phyloP scores from a whole-genome alignment of 2,113 vertebrate species.

The Cottus gobio region DNA sequence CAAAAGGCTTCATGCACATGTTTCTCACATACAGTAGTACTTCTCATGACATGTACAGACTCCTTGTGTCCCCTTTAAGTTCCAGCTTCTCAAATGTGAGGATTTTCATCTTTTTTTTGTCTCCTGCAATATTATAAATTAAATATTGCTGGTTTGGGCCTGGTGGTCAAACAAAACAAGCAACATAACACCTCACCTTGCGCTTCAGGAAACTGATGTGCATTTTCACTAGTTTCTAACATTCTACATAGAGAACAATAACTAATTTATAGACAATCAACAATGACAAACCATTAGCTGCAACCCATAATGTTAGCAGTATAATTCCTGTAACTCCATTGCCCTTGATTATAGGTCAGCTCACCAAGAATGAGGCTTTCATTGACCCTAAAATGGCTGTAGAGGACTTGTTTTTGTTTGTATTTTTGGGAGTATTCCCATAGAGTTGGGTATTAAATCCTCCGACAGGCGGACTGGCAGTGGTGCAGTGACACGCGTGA shows the following conservation, averaged over 20 bases:
- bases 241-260: not conserved
- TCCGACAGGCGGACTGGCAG: slow-evolving; percentile 44
- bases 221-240: not conserved
- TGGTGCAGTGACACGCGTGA: slow-evolving; percentile 25
- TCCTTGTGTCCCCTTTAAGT: not conserved
- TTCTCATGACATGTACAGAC: too few relatives aligned
- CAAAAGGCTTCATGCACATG: not conserved
- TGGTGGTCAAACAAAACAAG: not conserved
- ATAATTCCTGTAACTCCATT: not conserved
- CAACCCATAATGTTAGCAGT: not conserved
- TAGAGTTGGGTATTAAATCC: slow-evolving; percentile 20
- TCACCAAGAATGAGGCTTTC: not conserved
- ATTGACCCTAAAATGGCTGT: not conserved
- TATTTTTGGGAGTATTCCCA: slow-evolving; percentile 6
- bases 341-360: not conserved
- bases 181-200: not conserved
- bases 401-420: not conserved
- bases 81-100: not conserved
- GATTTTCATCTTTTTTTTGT: not conserved
- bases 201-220: not conserved
- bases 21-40: not conserved
- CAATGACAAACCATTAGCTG: not conserved
- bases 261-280: not conserved
- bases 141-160: not conserved
- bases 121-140: not conserved